Base-by-base conservation (phyloP, 2,113 vertebrate genomes). In the Ciconia boyciana region DNA sequence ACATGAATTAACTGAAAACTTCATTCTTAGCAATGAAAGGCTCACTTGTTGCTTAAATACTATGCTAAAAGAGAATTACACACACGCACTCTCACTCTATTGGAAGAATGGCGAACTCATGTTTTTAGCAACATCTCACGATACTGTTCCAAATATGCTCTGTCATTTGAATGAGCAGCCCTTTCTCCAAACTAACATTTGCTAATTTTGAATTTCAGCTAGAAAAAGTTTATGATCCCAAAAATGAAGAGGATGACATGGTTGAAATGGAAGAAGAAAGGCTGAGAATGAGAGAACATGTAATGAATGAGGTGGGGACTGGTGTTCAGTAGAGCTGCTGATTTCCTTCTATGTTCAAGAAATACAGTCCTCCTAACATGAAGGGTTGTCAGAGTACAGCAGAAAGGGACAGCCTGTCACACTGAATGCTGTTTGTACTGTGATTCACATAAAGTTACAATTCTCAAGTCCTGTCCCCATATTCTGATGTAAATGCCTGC, bases 241-340 rank as follows among this genome's bases (percentile, higher is more conserved):
- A 98, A 94, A 99, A 99, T 71, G 99, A 99, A 98, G 99, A 99
- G 88, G 99, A 99, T 77, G 99, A 99, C 94, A 99, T 99, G 99
- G 96, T 99, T 94, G 99, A 99, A 98, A 99, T 99, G 99, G 99
- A 99, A 96, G 99, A 99, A 95, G 99, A 99, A 97, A 98, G 99
- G 81, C 97, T 99, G 66, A 98, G 99, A 70, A 99, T 99, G 99
- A 99, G 99, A 86, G 99, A 99, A 72, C 99, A 99, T 76, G 99
- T 99, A 64, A 99, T 99, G 99, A 99, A 98, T 74, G 99, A 99
- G 99, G 99, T 99, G 96, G 43, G 91, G 28, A 86, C 44, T 76
- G 70, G 62, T 48, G 20, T 58, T 89, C 36, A 54, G 72, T 61
- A 64, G 17, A 89, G 64, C 51, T 96, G 29, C 36, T 49, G 9